Percentiles rank a stretch among this genome's conserved stretches.
Evolutionary conservation across 1,140 invertebrate genomes (phyloP).

Genomic region (Hermatobates lingyangjiaoensis): DNA sequence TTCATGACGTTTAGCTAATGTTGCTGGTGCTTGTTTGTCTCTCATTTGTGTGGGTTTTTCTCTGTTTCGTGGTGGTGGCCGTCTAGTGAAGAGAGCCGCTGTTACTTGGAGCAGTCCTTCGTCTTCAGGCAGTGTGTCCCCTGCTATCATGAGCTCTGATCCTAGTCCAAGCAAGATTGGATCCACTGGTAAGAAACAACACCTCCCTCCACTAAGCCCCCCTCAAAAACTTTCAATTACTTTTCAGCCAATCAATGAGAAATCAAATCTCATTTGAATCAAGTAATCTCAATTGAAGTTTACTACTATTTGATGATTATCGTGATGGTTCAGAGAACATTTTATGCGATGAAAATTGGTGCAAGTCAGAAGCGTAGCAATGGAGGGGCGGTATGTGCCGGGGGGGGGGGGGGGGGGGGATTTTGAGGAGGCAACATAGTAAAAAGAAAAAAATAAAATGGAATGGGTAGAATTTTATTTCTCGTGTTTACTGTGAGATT

Average conservation of each 20-base stretch:
- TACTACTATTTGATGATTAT: background rate
- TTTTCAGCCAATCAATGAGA: slow-evolving; percentile 5
- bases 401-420: too few relatives aligned
- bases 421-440: too few relatives aligned
- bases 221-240: slow-evolving; percentile 3
- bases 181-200: slow-evolving; percentile 20
- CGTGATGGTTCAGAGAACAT: background rate
- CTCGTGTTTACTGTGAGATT: too few relatives aligned
- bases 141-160: slow-evolving; percentile 28
- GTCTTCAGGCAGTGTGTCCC: slow-evolving; percentile 24
- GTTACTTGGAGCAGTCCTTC: slow-evolving; percentile 17
- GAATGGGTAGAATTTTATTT: too few relatives aligned
- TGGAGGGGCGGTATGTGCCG: too few relatives aligned
- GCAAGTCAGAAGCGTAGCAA: background rate
- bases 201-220: background rate
- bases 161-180: slow-evolving; percentile 27
- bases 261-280: background rate
- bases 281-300: background rate
- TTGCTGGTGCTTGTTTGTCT: too few relatives aligned
- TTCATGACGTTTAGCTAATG: too few relatives aligned
- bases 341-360: background rate
- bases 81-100: slow-evolving; percentile 37
- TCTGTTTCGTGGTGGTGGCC: too few relatives aligned
- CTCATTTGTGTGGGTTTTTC: too few relatives aligned
- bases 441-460: too few relatives aligned